Evolutionary conservation across 2,888 invertebrate species (phyloP).

Genomic region (Syrista parreyssii): DNA sequence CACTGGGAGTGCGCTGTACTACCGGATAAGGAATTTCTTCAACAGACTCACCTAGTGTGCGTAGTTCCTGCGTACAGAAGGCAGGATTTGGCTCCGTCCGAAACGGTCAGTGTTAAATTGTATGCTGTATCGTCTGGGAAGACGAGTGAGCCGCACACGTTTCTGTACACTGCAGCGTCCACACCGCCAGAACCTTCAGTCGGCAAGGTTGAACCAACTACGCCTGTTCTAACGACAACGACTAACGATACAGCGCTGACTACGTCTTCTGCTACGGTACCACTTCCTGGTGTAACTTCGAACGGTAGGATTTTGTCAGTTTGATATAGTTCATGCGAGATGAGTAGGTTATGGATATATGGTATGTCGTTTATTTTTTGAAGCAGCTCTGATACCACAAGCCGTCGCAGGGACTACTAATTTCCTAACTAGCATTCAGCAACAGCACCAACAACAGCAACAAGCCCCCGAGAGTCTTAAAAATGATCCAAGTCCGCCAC

Average conservation of each 20-base stretch:
- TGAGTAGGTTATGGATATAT: not conserved
- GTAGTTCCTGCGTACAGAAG: slow-evolving; percentile 83
- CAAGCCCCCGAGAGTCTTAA: slow-evolving; percentile 47
- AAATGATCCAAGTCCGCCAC: slow-evolving; percentile 58
- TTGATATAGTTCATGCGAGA: not conserved
- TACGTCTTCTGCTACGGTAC: slow-evolving; percentile 42
- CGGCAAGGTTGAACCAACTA: slow-evolving; percentile 52
- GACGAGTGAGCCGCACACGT: slow-evolving; percentile 86
- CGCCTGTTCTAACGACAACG: slow-evolving; percentile 56
- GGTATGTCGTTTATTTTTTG: not conserved
- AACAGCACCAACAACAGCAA: slow-evolving; percentile 21
- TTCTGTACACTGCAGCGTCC: slow-evolving; percentile 76
- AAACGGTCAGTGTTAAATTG: slow-evolving; percentile 80
- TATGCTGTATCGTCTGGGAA: slow-evolving; percentile 87
- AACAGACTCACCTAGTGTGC: slow-evolving; percentile 90
- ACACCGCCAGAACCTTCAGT: slow-evolving; percentile 53
- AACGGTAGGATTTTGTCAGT: slow-evolving; percentile 23
- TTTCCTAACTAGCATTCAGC: slow-evolving; percentile 32
- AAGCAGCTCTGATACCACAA: slow-evolving; percentile 48
- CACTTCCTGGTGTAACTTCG: slow-evolving; percentile 36
- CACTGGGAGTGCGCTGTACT: slow-evolving; percentile 85
- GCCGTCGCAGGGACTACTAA: slow-evolving; percentile 38
- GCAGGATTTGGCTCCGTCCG: slow-evolving; percentile 72
- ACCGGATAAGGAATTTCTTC: slow-evolving; percentile 90
- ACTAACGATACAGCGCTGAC: slow-evolving; percentile 46